Conservation (phyloP, 2,888 invertebrate genomes). For the Tetragonisca angustula region DNA sequence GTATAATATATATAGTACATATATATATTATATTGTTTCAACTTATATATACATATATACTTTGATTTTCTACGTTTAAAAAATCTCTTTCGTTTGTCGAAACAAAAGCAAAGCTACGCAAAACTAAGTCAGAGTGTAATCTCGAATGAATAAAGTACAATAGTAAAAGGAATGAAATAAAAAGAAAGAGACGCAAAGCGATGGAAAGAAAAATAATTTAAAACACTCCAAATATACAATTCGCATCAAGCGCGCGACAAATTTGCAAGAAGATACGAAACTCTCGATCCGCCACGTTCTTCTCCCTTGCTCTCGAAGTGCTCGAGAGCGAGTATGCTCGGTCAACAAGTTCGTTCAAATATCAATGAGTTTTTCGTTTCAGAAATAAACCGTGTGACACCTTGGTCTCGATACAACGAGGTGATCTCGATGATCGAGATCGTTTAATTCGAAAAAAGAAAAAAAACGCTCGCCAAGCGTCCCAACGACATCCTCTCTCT, state of each 20-base stretch:
- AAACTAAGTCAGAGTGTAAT: background rate
- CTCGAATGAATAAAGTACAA: background rate
- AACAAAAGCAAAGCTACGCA: background rate
- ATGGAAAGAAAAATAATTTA: no score
- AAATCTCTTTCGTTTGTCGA: background rate
- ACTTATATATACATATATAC: no score
- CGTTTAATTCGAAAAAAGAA: constrained; percentile 35
- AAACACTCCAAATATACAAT: no score
- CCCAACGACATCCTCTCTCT: background rate
- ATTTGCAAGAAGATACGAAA: no score
- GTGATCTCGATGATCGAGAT: constrained; percentile 31
- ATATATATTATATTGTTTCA: no score
- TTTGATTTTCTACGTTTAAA: background rate
- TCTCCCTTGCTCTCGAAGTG: background rate
- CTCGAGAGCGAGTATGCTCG: background rate
- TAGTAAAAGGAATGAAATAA: no score
- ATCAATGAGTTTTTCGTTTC: background rate
- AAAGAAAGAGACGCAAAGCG: no score
- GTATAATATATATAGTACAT: no score
- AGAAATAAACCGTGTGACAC: background rate
- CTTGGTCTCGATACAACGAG: background rate
- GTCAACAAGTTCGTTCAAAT: background rate
- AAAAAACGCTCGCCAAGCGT: constrained; percentile 39
- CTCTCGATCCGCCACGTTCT: no score
- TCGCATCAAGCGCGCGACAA: no score